These are phyloP conservation scores for Smithornis capensis DNA, from an alignment of 2,113 vertebrate genomes.

Conservation along the genomic window DNA sequence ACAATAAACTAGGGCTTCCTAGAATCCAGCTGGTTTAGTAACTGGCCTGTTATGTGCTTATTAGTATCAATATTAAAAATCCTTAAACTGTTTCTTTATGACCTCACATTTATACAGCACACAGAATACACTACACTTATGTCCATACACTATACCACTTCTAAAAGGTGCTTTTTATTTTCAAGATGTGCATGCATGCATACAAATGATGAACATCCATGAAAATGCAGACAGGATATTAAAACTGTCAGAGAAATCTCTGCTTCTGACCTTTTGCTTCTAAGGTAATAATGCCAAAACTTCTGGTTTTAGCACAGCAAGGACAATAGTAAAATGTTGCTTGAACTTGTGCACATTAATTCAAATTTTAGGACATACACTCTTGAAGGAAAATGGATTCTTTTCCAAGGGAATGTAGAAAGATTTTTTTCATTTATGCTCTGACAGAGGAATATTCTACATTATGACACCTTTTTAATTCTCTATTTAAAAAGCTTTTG, in stretches of 20 bases:
- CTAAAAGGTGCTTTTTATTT: not conserved
- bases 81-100: not conserved
- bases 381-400: not conserved
- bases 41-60: not conserved
- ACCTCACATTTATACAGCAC: not conserved
- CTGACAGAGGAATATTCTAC: not conserved
- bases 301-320: not conserved
- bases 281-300: not conserved
- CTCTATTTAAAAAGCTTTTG: slow-evolving; percentile 1
- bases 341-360: not conserved
- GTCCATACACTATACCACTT: not conserved
- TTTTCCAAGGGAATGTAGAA: not conserved
- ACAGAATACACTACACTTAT: not conserved
- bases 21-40: not conserved
- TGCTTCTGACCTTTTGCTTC: not conserved
- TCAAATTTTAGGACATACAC: not conserved
- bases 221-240: not conserved
- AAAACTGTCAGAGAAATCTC: not conserved
- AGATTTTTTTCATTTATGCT: not conserved
- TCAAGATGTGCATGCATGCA: not conserved
- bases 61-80: not conserved
- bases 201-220: not conserved
- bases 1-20: not conserved
- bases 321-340: not conserved
- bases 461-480: not conserved